These are phyloP conservation scores for Galeruca laticollis DNA, from an alignment of 2,888 invertebrate genomes.

Conservation along the genomic window DNA sequence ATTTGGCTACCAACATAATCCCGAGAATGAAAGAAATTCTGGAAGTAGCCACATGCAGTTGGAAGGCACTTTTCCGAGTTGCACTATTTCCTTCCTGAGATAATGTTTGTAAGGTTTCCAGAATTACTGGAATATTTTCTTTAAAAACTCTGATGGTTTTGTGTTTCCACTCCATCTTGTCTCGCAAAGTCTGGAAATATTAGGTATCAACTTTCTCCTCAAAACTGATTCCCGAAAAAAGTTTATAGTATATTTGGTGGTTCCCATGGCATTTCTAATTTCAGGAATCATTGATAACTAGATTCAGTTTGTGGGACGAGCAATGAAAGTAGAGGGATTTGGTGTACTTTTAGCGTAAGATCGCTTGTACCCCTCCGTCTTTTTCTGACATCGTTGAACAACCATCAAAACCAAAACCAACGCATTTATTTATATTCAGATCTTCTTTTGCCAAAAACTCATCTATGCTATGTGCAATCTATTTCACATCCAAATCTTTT, in stretches of 20 bases:
- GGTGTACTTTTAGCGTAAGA: too few species aligned
- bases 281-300: neutral
- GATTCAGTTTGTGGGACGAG: too few species aligned
- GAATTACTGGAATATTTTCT: too few species aligned
- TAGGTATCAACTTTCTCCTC: too few species aligned
- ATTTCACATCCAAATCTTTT: slow-evolving; percentile 38
- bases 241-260: slow-evolving; percentile 26
- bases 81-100: neutral
- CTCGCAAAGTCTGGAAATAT: slow-evolving; percentile 46
- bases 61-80: slow-evolving; percentile 1
- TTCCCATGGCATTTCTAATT: slow-evolving; percentile 34
- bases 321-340: too few species aligned
- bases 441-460: slow-evolving; percentile 41
- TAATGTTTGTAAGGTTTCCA: too few species aligned
- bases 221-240: slow-evolving; percentile 47
- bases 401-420: too few species aligned
- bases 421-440: slow-evolving; percentile 22
- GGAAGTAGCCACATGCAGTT: slow-evolving; percentile 35
- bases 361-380: too few species aligned
- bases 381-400: too few species aligned
- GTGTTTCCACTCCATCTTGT: slow-evolving; percentile 50
- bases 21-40: slow-evolving; percentile 15
- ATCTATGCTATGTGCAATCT: slow-evolving; percentile 46
- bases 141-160: too few species aligned
- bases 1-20: too few species aligned